Base-by-base conservation (phyloP, 2,113 vertebrate species). In the Heterotilapia buettikoferi region DNA sequence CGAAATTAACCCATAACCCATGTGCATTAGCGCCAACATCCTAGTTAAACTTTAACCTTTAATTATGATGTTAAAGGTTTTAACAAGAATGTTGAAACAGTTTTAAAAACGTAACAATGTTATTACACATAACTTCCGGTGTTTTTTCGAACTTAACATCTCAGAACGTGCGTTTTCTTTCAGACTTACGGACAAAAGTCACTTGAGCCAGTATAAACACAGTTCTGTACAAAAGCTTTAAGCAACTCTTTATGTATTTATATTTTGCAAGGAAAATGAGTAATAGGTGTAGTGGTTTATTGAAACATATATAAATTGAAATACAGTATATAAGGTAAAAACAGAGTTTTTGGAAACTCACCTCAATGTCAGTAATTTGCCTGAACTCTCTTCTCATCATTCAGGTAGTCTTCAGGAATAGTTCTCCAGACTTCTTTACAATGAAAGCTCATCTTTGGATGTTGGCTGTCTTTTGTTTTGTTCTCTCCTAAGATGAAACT, bases 281-380 rank as follows among this genome's bases (percentile, higher is more conserved):
- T 47, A 47, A 47, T 19, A 7, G 24, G 9, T 47, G 40, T 47
- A 47, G 40, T 1, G 9, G 18, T 73, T 47, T 73, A 19, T 26
- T 73, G 5, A 73, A 73, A 73, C 21, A 26, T 45, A 26, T 8
- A 73, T 47, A 47, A 47, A 47, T 16, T n/a, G 66, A 71, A 40
- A 68, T 43, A 71, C 36, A 45, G 66, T 16, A 45, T 73, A 45
- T 26, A 73, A 26, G 21, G 21, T 3, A 3, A 73, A 73, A 73
- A 26, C 4, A 0, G 14, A 76, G 3, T 29, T 47, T 29, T 66
- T 36, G 31, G 57, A 31, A 36, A n/a, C 59, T 66, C 0, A n/a
- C 7, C 18, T 63, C 9, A 63, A 36, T 36, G 16, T 36, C 9
- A 36, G n/a, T 63, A 6, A 63, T 63, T 73, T 73, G 9, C 5